Base-by-base conservation (phyloP, 2,797 vertebrate species). In the Peromyscus melanophrys region DNA sequence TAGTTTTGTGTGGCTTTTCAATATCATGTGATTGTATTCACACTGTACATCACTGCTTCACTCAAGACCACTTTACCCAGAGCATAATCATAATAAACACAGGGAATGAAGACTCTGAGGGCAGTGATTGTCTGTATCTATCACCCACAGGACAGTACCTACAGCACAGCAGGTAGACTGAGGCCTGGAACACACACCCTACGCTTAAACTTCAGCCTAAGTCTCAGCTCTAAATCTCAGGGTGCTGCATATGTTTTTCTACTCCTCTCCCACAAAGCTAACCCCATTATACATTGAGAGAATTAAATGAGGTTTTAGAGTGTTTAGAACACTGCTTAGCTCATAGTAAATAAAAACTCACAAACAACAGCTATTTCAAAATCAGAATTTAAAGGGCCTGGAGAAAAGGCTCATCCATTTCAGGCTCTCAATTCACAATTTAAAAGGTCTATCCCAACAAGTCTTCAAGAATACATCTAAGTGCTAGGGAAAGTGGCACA, bases 21-120 rank as follows among this genome's bases (percentile, higher is more conserved):
- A 40, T 78, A 90, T 4, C 73, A 55, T 46, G 14, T 85, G 40
- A 94, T 67, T n/a, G 78, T 69, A 97, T 78, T 90, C 34, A 67
- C 7, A 84, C 1, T 57, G 95, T 5, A 4, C 9, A 80, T 83
- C 52, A 57, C 43, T 92, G 6, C 65, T 93, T 89, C 71, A 92
- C 80, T 52, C 49, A 65, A 94, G 29, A 92, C 34, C 55, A 85
- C 46, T 91, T 89, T 81, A 83, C 37, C 83, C 1, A 78, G 63
- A 89, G 96, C 1, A 83, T 46, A 76, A 37, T 69, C 57, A 40
- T 86, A 80, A 34, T 13, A 34, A 43, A 86, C 90, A 46, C 1
- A 83, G 46, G 63, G 81, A 92, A 82, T 90, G 9, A 49, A 89
- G 65, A 67, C 0, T 82, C 4, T 34, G 29, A 76, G 37, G 63